Evolutionary conservation across 35 echinoderm and acorn worm species (phyloP).

Genomic region (Lytechinus variegatus): DNA sequence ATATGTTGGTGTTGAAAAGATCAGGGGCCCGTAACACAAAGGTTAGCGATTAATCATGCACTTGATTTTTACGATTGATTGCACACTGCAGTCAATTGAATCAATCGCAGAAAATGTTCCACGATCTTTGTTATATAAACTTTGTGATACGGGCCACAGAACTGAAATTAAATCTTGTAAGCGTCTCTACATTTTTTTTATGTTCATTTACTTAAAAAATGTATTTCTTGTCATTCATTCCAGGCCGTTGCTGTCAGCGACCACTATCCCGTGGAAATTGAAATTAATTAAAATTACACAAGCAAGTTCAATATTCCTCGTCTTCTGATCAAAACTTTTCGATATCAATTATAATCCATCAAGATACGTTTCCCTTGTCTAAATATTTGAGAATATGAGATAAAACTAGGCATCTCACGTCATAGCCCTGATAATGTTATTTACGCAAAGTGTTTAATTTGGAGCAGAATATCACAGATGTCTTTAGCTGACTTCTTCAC

Average conservation of each 20-base stretch:
- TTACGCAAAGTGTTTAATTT: not conserved
- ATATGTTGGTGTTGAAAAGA: no score
- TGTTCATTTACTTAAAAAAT: no score
- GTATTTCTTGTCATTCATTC: not conserved
- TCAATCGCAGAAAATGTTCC: no score
- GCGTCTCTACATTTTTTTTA: no score
- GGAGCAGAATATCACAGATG: not conserved
- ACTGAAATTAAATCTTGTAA: no score
- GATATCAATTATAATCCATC: not conserved
- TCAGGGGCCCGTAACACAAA: no score
- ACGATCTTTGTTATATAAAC: no score
- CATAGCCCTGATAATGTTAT: not conserved
- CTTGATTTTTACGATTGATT: no score
- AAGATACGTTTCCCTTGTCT: not conserved
- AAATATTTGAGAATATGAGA: not conserved
- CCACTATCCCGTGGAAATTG: slow-evolving; percentile 83
- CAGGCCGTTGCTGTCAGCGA: slow-evolving; percentile 81
- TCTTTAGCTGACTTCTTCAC: not conserved
- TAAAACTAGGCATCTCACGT: not conserved
- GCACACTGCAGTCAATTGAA: no score
- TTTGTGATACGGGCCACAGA: no score
- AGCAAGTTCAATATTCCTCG: not conserved
- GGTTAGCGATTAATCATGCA: no score
- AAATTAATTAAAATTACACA: slow-evolving; percentile 37
- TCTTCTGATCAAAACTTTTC: not conserved